Evolutionary conservation across 2,797 vertebrate genomes (phyloP).

Genomic region (Microctenopoma steveboyesi): DNA sequence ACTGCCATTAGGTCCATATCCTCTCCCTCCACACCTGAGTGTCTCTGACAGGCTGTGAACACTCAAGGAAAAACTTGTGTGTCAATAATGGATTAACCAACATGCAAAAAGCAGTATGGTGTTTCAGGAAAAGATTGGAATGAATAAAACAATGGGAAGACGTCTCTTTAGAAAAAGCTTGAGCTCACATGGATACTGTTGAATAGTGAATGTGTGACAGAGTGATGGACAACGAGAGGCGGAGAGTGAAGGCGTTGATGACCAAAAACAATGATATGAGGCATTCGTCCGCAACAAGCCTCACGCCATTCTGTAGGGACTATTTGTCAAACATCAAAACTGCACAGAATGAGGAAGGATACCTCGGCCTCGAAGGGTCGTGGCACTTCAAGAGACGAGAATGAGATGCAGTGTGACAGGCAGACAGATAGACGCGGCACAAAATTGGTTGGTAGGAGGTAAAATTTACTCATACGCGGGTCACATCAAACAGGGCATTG

Average conservation of each 20-base stretch:
- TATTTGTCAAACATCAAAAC: conserved; percentile 60
- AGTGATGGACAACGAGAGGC: neutral
- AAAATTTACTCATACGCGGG: conserved; percentile 47
- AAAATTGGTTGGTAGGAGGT: conserved; percentile 61
- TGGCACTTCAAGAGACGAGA: conserved; percentile 32
- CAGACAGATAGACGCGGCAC: conserved; percentile 56
- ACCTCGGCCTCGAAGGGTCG: conserved; percentile 27
- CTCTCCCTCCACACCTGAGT: conserved; percentile 46
- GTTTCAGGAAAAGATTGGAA: conserved; percentile 13
- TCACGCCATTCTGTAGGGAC: neutral
- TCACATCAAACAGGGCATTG: conserved; percentile 42
- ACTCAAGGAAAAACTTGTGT: conserved; percentile 43
- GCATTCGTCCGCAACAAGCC: conserved; percentile 15
- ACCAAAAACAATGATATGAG: conserved; percentile 19
- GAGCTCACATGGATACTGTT: neutral
- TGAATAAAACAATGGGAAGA: conserved; percentile 51
- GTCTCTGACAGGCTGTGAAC: conserved; percentile 64
- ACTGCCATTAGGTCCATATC: conserved; percentile 73
- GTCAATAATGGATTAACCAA: conserved; percentile 75
- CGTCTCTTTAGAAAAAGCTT: conserved; percentile 11
- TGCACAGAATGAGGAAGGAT: conserved; percentile 20
- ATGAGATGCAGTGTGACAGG: conserved; percentile 54
- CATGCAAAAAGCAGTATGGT: conserved; percentile 62
- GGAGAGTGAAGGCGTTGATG: neutral
- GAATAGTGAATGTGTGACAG: neutral